Conservation (phyloP, 2,888 invertebrate genomes). For the Mycogona germanica region DNA sequence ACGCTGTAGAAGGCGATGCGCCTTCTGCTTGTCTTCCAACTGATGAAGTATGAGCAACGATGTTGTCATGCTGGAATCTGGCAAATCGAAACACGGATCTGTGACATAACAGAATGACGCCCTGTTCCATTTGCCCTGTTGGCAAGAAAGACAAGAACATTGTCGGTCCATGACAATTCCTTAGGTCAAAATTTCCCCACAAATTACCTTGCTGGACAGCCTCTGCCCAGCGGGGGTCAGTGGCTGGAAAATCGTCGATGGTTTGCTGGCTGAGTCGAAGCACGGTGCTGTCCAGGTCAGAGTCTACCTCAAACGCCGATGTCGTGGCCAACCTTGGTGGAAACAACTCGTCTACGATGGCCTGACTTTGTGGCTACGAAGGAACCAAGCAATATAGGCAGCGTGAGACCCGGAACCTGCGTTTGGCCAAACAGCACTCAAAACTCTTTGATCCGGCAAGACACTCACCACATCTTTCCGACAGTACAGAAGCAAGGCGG, state of each 20-base stretch:
- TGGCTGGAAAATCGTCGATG: constrained; percentile 74
- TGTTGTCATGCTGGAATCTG: constrained; percentile 47
- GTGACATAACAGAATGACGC: background rate
- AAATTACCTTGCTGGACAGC: constrained; percentile 29
- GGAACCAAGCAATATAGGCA: constrained; percentile 15
- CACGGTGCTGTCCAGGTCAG: constrained; percentile 45
- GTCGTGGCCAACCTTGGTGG: constrained; percentile 29
- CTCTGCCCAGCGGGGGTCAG: constrained; percentile 68
- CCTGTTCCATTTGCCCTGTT: background rate
- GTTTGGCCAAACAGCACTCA: background rate
- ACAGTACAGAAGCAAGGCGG: constrained; percentile 62
- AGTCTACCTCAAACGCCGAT: constrained; percentile 23
- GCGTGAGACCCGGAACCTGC: background rate
- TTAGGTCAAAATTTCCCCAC: background rate
- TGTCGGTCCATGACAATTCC: background rate
- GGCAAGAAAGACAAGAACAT: background rate
- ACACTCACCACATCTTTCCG: constrained; percentile 43
- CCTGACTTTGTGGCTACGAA: constrained; percentile 34
- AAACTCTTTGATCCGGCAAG: background rate
- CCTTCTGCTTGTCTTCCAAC: constrained; percentile 73
- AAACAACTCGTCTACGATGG: constrained; percentile 39
- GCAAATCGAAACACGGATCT: too few species aligned
- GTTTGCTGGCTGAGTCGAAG: constrained; percentile 57
- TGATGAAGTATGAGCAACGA: constrained; percentile 77
- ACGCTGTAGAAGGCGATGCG: constrained; percentile 57